Base-by-base conservation (phyloP, 2,888 invertebrate species). In the Aphidoletes aphidimyza region DNA sequence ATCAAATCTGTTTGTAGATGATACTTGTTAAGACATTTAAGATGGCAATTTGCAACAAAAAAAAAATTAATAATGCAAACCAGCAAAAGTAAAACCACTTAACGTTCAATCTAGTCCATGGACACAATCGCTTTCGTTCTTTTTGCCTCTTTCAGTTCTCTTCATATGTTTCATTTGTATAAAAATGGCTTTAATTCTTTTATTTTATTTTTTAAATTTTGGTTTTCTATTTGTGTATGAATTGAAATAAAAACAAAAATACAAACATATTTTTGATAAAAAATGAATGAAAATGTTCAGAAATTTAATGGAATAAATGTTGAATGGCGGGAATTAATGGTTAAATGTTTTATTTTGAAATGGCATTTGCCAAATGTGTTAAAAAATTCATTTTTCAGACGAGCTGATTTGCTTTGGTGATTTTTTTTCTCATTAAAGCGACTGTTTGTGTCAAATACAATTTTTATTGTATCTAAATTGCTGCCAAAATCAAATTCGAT, bases 221-320 rank as follows among this genome's bases (percentile, higher is more conserved):
- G 17, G 9, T 11, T 47, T 47, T 47, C 2, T 47, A 19, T 54
- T 54, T 54, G 54, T 54, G 14, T 14, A 30, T 69, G 69, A 69
- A 69, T 30, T 30, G 11, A 69, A 69, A 30, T n/a, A n/a, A n/a
- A n/a, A n/a, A n/a, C n/a, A n/a, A n/a, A n/a, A n/a, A n/a, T n/a
- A n/a, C 6, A 69, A 69, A 69, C 14, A 69, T 69, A 69, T 69
- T 69, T 69, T 69, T 69, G 69, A 69, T 69, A 69, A n/a, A n/a
- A n/a, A n/a, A n/a, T n/a, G n/a, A n/a, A 69, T 22, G 17, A 69
- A 69, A 30, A 69, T 69, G 30, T 69, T 69, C n/a, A 30, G 69
- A 30, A 54, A 69, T 69, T 69, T 69, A 69, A 69, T 69, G 69
- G 69, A 69, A 30, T 69, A 69, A 26, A 69, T 69, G 69, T 69